Evolutionary conservation across 2,888 invertebrate species (phyloP).

Genomic region (Steinernema carpocapsae): DNA sequence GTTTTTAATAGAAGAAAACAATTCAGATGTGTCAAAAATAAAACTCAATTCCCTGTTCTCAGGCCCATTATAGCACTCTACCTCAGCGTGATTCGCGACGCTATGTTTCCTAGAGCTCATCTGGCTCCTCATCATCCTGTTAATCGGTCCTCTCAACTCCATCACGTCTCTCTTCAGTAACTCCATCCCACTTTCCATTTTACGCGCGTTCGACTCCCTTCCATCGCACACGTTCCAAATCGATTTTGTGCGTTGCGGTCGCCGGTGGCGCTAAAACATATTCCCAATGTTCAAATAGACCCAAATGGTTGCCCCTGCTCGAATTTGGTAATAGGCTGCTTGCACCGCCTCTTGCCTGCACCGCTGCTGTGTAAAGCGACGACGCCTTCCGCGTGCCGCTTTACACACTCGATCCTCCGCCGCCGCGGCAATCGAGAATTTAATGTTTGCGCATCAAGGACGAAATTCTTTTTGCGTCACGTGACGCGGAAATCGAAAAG

Average conservation of each 20-base stretch:
- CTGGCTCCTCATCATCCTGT: too few relatives aligned
- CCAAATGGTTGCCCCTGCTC: neutral
- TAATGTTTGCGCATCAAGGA: neutral
- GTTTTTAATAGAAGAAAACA: too few relatives aligned
- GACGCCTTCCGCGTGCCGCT: constrained; percentile 1
- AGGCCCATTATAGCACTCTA: too few relatives aligned
- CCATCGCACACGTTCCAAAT: constrained; percentile 14
- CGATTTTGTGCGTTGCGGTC: neutral
- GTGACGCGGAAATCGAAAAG: neutral
- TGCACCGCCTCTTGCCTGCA: neutral
- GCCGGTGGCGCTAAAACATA: constrained; percentile 24
- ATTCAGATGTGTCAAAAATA: too few relatives aligned
- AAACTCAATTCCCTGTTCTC: too few relatives aligned
- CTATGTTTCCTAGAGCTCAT: too few relatives aligned
- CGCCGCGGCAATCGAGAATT: neutral
- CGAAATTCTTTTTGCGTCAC: neutral
- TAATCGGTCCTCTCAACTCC: too few relatives aligned
- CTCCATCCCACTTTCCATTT: too few relatives aligned
- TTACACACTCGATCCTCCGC: neutral
- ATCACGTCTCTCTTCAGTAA: too few relatives aligned
- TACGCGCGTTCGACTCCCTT: too few relatives aligned
- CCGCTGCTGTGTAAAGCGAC: constrained; percentile 15
- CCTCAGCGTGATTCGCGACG: too few relatives aligned
- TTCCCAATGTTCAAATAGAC: constrained; percentile 27
- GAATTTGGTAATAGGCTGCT: constrained; percentile 9